Base-by-base conservation (phyloP, 2,797 vertebrate species). In the Pangasius larnaudii region DNA sequence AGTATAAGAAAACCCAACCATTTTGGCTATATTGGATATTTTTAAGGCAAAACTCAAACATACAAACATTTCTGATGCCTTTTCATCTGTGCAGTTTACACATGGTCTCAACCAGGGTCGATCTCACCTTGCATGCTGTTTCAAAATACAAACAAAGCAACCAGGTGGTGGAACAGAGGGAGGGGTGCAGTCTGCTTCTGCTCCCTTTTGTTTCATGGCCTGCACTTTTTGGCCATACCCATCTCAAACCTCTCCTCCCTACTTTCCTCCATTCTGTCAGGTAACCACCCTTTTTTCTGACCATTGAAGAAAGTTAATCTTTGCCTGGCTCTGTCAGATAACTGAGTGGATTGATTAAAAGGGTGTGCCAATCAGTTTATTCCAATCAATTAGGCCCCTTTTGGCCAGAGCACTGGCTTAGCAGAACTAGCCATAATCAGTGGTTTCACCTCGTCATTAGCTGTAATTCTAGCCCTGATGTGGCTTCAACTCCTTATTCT, bases 361-460 rank as follows among this genome's bases (percentile, higher is more conserved):
- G 90, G 90, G 75, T 49, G 86, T 90, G 91, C 89, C 91, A 93
- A 92, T 93, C 93, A 91, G 79, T 93, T 94, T 90, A 91, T 93
- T 93, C 92, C 88, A 77, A 91, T 92, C 93, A 92, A 94, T 93
- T 94, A 91, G 90, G 81, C 89, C 86, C 81, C 82, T 90, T 92
- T 91, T 89, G 63, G 65, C 71, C 84, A 85, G 72, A 86, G 79
- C 51, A 49, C n/a, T 86, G 58, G 90, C 83, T 90, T 88, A 86
- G 81, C 85, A 85, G 81, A 88, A 84, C 89, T 63, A 30, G 81
- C 59, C 77, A 72, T 92, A 92, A 92, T 93, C 89, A 91, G 84
- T 11, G 71, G 87, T 89, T 91, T 86, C 88, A 92, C 91, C 90
- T 91, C 87, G 30, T 93, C 91, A 93, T 93, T 93, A 93, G 89